phyloP scores from a whole-genome alignment of 2,113 vertebrate species.

The Nycticebus coucang region DNA sequence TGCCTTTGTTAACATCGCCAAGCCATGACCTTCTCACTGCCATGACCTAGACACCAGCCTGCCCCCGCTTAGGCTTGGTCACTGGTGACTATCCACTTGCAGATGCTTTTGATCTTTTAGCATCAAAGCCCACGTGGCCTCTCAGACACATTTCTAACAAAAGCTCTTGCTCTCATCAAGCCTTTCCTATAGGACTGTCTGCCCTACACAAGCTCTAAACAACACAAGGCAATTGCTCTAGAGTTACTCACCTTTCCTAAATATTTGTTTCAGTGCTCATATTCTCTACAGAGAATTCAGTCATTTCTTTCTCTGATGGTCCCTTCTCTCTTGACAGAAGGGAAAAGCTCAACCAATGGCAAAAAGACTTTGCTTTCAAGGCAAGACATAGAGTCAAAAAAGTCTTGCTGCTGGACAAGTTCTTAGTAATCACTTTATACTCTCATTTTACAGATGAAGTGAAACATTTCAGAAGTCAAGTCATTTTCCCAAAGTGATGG shows the following conservation, averaged over 20 bases:
- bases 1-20: background rate
- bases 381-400: background rate
- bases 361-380: background rate
- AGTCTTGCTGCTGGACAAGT: background rate
- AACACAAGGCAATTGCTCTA: background rate
- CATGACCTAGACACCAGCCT: background rate
- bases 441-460: background rate
- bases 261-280: background rate
- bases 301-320: background rate
- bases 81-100: background rate
- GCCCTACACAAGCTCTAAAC: background rate
- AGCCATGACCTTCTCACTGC: background rate
- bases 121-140: background rate
- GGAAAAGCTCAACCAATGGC: background rate
- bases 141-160: background rate
- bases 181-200: background rate
- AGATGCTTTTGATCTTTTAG: background rate
- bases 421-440: background rate
- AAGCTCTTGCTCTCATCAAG: background rate
- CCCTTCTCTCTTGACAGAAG: background rate
- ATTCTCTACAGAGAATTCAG: background rate
- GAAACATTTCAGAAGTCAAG: background rate
- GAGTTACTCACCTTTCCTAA: background rate
- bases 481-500: background rate
- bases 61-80: background rate